phyloP scores from a whole-genome alignment of 2,113 vertebrate genomes.

The Gasterosteus nipponicus region DNA sequence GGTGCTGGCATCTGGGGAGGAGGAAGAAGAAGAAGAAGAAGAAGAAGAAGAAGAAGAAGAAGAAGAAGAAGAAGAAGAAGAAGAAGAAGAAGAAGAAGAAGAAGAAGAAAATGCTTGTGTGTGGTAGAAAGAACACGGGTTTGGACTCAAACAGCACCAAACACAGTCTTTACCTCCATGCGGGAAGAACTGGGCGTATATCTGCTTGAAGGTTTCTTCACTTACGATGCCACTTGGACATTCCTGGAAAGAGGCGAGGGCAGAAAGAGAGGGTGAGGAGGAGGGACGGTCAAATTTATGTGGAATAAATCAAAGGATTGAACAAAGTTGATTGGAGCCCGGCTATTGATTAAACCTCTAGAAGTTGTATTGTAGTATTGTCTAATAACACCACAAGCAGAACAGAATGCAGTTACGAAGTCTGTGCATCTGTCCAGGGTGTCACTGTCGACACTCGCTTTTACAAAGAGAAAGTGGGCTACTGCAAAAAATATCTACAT shows the following conservation, averaged over 20 bases:
- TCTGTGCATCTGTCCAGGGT: background rate
- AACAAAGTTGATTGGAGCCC: background rate
- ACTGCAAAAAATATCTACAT: background rate
- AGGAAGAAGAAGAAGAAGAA: slow-evolving; percentile 20
- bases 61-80: slow-evolving; percentile 21
- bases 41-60: slow-evolving; percentile 22
- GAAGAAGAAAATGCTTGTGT: background rate
- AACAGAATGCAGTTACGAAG: slow-evolving; percentile 1
- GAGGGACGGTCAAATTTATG: background rate
- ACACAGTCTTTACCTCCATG: slow-evolving; percentile 88
- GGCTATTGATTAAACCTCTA: background rate
- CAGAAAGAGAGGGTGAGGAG: background rate
- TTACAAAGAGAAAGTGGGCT: background rate
- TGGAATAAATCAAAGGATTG: background rate
- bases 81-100: slow-evolving; percentile 22
- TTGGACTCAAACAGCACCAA: slow-evolving; percentile 20
- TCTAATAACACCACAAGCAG: background rate
- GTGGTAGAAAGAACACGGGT: background rate
- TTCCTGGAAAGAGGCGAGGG: slow-evolving; percentile 80
- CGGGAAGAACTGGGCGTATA: slow-evolving; percentile 98
- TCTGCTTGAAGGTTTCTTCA: slow-evolving; percentile 97
- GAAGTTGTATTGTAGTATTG: background rate
- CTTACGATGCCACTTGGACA: slow-evolving; percentile 95
- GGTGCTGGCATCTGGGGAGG: slow-evolving; percentile 96
- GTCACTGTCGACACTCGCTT: slow-evolving; percentile 1